Evolutionary conservation across 2,797 vertebrate genomes (phyloP), one percentile per base, ranked within the genome.

Genomic region (Astyanax mexicanus): DNA sequence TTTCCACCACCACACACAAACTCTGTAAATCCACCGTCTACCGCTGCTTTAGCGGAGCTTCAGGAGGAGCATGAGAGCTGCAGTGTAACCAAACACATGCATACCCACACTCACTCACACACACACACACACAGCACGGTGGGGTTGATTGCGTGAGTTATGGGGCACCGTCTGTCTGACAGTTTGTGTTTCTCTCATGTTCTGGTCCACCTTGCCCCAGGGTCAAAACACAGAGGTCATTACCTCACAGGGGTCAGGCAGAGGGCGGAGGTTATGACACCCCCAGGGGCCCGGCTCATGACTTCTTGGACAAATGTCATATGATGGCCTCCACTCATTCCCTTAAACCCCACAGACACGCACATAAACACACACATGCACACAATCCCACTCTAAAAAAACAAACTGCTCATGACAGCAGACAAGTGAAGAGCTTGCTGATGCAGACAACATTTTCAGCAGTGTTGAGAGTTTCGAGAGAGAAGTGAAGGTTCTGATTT

Each of bases 1-100:
- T 84, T 82, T 79, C 77, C 73, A 64, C 49, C 75, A 69, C 79
- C 75, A 55, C 79, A 71, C 80, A 77, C 79, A 81, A 78, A 77
- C 60, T 60, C 69, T 81, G 72, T 44, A 80, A 66, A 68, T 82
- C 75, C 76, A 69, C 69, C 58, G 37, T 75, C 60, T 72, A 55
- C 60, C 72, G n/a, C 68, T 45, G 65, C 52, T 45, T 32, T 29
- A 32, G 29, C n/a, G 35, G 60, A 70, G 64, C 74, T 80, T 72
- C 37, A 57, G 49, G 66, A 69, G 62, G 23, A 45, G 29, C 67
- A 42, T 38, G 73, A 77, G 69, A 77, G 69, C 37, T 11, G 64
- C 47, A 40, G 62, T 60, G 25, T 69, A 71, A 57, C 52, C 45
- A 74, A 79, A 78, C 58, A 68, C 68, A 42, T 69, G 73, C 52